Percentiles rank a stretch among this genome's conserved stretches.
These are phyloP conservation scores for Myrmophylax atrothorax DNA, from an alignment of 2,113 vertebrate species.

Conservation along the genomic window DNA sequence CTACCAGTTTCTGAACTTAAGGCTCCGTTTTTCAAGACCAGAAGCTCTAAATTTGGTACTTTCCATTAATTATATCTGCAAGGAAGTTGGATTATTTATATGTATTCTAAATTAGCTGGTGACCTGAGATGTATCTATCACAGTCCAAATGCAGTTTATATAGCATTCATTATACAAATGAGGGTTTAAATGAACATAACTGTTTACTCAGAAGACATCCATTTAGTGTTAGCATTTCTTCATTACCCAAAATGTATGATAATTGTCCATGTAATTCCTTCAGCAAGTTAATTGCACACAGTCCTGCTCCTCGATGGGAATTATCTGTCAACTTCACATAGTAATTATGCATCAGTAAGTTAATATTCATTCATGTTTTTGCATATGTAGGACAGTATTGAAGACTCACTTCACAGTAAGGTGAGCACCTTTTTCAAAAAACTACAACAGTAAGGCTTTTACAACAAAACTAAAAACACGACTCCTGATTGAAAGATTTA, in stretches of 20 bases:
- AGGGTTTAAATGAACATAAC: slow-evolving; percentile 30
- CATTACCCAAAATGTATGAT: slow-evolving; percentile 66
- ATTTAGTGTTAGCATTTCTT: slow-evolving; percentile 64
- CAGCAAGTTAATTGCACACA: slow-evolving; percentile 65
- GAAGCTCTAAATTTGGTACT: background rate
- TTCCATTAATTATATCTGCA: background rate
- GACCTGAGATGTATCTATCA: slow-evolving; percentile 17
- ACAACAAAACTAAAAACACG: background rate
- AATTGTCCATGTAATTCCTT: slow-evolving; percentile 66
- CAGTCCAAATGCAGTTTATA: slow-evolving; percentile 31
- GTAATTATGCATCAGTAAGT: slow-evolving; percentile 31
- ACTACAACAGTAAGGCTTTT: background rate
- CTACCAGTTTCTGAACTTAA: background rate
- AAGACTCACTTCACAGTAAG: background rate
- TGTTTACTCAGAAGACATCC: slow-evolving; percentile 66
- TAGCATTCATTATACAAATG: slow-evolving; percentile 50
- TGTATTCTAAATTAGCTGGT: slow-evolving; percentile 30
- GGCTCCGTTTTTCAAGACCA: background rate
- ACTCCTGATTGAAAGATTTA: background rate
- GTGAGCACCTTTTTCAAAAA: background rate
- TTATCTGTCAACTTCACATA: slow-evolving; percentile 42
- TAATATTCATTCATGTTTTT: background rate
- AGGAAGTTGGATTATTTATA: background rate
- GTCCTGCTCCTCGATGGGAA: slow-evolving; percentile 44
- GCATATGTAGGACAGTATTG: background rate